phyloP scores from a whole-genome alignment of 1,140 invertebrate genomes.

The Fopius arisanus region DNA sequence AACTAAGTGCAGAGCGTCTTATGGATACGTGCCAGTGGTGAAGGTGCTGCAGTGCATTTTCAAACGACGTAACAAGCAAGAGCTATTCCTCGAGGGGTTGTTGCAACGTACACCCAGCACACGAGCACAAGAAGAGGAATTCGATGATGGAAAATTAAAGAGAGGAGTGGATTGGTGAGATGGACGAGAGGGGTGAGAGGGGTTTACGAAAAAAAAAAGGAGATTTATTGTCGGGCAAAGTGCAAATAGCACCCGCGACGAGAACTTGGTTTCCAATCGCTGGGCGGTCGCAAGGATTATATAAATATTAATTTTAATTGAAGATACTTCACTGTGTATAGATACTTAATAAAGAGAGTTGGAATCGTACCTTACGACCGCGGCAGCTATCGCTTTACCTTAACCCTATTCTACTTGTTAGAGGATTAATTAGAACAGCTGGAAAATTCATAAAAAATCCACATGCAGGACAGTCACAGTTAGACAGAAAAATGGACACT shows the following conservation, averaged over 20 bases:
- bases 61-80: neutral
- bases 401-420: constrained; percentile 17
- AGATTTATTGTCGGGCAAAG: constrained; percentile 21
- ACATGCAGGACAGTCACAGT: neutral
- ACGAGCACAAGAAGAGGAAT: no score
- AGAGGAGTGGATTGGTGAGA: no score
- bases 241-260: constrained; percentile 21
- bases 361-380: constrained; percentile 27
- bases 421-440: neutral
- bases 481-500: neutral
- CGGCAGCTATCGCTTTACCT: constrained; percentile 21
- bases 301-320: constrained; percentile 11
- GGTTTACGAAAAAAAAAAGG: no score
- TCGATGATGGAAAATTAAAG: no score
- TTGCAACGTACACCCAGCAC: neutral
- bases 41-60: constrained; percentile 9
- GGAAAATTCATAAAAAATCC: neutral
- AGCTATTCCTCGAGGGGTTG: neutral
- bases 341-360: constrained; percentile 9
- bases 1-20: neutral
- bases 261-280: constrained; percentile 18
- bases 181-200: no score
- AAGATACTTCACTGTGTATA: constrained; percentile 23
- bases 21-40: neutral
- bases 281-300: constrained; percentile 21